These are phyloP conservation scores for Spisula subtruncata DNA, from an alignment of 2,888 invertebrate species.

Conservation along the genomic window DNA sequence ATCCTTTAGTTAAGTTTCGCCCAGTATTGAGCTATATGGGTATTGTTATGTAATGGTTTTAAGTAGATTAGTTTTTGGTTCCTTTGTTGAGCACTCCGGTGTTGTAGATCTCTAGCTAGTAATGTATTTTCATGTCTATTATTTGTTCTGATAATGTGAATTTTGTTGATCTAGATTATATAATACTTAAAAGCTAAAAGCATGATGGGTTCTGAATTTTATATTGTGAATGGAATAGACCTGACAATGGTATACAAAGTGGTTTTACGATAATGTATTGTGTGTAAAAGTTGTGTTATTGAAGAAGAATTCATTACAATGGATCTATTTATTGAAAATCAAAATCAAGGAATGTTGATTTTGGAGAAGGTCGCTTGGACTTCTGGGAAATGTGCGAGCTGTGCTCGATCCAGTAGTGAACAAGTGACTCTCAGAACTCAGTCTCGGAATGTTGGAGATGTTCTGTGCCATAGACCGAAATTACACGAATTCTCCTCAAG, in stretches of 20 bases:
- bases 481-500: constrained; percentile 18
- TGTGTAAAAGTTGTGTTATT: neutral
- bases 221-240: neutral
- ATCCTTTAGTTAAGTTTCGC: neutral
- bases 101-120: neutral
- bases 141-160: neutral
- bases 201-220: neutral
- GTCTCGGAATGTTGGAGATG: neutral
- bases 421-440: constrained; percentile 23
- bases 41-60: too few relatives aligned
- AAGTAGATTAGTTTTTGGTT: too few relatives aligned
- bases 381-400: constrained; percentile 30
- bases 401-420: constrained; percentile 19
- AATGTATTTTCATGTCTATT: neutral
- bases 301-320: constrained; percentile 15
- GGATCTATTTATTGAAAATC: constrained; percentile 35
- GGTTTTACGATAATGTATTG: neutral
- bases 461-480: constrained; percentile 38
- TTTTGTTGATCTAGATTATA: neutral
- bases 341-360: constrained; percentile 61
- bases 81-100: too few relatives aligned
- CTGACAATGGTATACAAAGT: neutral
- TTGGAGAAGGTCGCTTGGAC: constrained; percentile 65
- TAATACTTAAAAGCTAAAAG: neutral
- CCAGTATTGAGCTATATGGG: neutral